A percentile compares a stretch with the other conserved stretches of the same genome.
phyloP scores from a whole-genome alignment of 1,140 invertebrate species.

The Bombus pascuorum region DNA sequence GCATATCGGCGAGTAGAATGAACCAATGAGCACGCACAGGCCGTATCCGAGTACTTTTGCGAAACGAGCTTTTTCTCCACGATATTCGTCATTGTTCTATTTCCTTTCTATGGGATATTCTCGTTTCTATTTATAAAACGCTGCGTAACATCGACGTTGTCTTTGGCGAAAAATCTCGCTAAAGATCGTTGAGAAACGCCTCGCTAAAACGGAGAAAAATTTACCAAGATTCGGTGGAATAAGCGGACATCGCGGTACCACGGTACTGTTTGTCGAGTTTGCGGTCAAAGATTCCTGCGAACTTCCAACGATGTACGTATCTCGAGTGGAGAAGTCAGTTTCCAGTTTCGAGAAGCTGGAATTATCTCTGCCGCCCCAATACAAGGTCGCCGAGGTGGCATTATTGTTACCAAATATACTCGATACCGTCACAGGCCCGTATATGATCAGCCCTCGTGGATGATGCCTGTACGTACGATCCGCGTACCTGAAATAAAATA shows the following conservation, averaged over 20 bases:
- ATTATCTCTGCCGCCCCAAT: conserved; percentile 48
- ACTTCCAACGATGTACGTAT: conserved; percentile 20
- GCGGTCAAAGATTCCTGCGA: conserved; percentile 49
- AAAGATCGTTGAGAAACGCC: neutral
- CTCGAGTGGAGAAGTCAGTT: conserved; percentile 24
- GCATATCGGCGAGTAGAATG: neutral
- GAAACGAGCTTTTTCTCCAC: neutral
- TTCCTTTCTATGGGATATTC: neutral
- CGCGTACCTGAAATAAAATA: conserved; percentile 70
- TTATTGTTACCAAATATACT: conserved; percentile 63
- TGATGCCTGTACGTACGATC: conserved; percentile 73
- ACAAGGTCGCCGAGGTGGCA: conserved; percentile 66
- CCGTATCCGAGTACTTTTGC: too few species aligned
- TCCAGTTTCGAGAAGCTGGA: conserved; percentile 49
- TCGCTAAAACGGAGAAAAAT: conserved; percentile 11
- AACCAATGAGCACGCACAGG: neutral
- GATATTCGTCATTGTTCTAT: neutral
- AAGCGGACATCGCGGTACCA: conserved; percentile 74
- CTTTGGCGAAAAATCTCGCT: neutral
- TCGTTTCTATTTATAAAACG: neutral
- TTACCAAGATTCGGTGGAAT: conserved; percentile 82
- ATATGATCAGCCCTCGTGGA: conserved; percentile 78
- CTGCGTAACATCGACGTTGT: neutral
- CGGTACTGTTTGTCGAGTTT: conserved; percentile 54
- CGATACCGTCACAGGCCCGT: conserved; percentile 70